Base-by-base conservation (phyloP, 2,113 vertebrate species). In the Muscicapa adusta region DNA sequence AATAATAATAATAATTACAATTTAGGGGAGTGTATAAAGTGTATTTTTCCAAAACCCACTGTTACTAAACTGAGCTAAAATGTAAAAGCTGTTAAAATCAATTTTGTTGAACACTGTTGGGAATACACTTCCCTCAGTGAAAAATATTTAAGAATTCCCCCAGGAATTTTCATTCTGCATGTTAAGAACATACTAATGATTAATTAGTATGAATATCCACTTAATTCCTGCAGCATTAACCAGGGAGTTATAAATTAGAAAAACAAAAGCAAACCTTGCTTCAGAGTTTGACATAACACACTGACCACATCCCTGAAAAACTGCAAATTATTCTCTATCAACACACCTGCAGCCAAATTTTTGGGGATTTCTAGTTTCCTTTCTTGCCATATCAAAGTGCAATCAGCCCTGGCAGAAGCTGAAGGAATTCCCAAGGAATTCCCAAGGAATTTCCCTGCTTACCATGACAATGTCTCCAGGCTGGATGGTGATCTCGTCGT, bases 401-500 rank as follows among this genome's bases (percentile, higher is more conserved):
- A 89, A 38, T 53, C 28, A 58, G 19, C 40, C 13, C 16, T 22
- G 8, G 67, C 57, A 91, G 89, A 45, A 45, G 5, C 23, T 68
- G 58, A 13, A 25, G 65, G 61, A 14, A 28, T 53, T 40, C 58
- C 38, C 50, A 13, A 25, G 65, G 61, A 14, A 28, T 53, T 40
- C 58, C 38, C 50, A 48, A 34, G 33, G 78, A 78, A 81, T 11
- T 8, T 42, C 38, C 56, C 75, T 84, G 89, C 99, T 97, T 98
- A 99, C 99, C 99, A 99, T 99, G 87, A 99, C 98, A 10, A 99
- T 98, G 73, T 99, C 99, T 60, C 99, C 99, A 1, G 99, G 99
- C 57, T 99, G 97, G 93, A 99, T 99, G 26, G 98, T 99, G 98
- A 99, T 99, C 97, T 99, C 99, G 67, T 99, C 99, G 1, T 99